A percentile compares a stretch with the other conserved stretches of the same genome.
Evolutionary conservation across 2,888 invertebrate genomes (phyloP).

Genomic region (Clusia tigrina): DNA sequence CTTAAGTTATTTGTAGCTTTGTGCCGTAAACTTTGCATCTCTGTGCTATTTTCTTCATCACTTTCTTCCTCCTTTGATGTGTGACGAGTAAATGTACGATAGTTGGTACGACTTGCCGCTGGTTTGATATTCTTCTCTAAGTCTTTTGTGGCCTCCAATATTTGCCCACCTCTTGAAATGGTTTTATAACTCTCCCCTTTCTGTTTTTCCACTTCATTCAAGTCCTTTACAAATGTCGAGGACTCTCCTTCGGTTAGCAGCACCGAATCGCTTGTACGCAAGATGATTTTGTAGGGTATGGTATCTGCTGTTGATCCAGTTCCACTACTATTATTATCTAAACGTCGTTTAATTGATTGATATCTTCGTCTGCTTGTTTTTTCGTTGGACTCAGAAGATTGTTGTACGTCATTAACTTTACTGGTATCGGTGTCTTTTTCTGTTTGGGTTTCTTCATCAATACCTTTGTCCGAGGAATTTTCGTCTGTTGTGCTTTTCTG

Average conservation of each 20-base stretch:
- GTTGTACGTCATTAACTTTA: background rate
- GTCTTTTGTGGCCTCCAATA: conserved; percentile 7
- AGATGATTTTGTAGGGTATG: conserved; percentile 46
- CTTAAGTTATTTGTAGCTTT: no score
- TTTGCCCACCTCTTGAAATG: conserved; percentile 41
- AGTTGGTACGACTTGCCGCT: background rate
- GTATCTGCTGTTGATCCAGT: conserved; percentile 25
- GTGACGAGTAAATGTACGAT: no score
- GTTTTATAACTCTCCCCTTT: no score
- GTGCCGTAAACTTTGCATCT: no score
- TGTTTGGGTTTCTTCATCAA: background rate
- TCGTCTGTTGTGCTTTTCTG: no score
- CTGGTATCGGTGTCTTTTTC: background rate
- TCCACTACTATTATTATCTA: background rate
- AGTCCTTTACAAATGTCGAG: conserved; percentile 42
- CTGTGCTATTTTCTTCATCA: no score
- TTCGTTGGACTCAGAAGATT: background rate
- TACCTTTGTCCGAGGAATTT: background rate
- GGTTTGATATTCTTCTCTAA: background rate
- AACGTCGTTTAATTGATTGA: conserved; percentile 8
- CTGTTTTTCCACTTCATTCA: conserved; percentile 20
- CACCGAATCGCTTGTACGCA: conserved; percentile 37
- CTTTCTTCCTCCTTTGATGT: no score
- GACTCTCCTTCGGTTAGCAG: conserved; percentile 38
- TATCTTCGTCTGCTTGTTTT: conserved; percentile 9